Evolutionary conservation across 1,140 invertebrate species (phyloP).

Genomic region (Temnothorax longispinosus): DNA sequence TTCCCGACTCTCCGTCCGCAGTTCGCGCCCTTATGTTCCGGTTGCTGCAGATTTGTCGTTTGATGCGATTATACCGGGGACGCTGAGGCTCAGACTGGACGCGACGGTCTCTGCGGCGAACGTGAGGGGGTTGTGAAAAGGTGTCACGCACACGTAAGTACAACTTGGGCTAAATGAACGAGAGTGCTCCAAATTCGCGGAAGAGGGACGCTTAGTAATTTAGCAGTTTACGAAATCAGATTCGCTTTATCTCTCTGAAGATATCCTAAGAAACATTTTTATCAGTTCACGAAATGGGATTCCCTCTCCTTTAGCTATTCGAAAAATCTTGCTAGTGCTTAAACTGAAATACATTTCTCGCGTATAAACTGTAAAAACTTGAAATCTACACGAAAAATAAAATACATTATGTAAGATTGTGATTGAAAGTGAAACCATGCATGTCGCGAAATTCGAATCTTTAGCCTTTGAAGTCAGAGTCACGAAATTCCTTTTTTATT

Average conservation of each 20-base stretch:
- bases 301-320: not conserved
- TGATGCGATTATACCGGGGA: conserved; percentile 60
- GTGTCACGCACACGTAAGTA: conserved; percentile 1
- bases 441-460: not conserved
- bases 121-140: not conserved
- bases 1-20: not conserved
- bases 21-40: conserved; percentile 49
- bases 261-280: not conserved
- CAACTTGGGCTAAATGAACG: not conserved
- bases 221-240: not conserved
- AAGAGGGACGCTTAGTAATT: not conserved
- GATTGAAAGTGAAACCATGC: not conserved
- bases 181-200: not conserved
- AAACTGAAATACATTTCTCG: not conserved
- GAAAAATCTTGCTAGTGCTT: not conserved
- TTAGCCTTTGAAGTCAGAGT: not conserved
- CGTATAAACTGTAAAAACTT: not conserved
- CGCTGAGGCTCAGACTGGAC: not conserved
- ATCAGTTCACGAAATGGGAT: not conserved
- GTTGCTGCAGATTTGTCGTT: conserved; percentile 45
- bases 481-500: not conserved
- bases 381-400: not conserved
- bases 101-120: not conserved
- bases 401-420: not conserved
- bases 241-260: not conserved